Base-by-base conservation (phyloP, 2,797 vertebrate species). In the Fistularia commersonii region DNA sequence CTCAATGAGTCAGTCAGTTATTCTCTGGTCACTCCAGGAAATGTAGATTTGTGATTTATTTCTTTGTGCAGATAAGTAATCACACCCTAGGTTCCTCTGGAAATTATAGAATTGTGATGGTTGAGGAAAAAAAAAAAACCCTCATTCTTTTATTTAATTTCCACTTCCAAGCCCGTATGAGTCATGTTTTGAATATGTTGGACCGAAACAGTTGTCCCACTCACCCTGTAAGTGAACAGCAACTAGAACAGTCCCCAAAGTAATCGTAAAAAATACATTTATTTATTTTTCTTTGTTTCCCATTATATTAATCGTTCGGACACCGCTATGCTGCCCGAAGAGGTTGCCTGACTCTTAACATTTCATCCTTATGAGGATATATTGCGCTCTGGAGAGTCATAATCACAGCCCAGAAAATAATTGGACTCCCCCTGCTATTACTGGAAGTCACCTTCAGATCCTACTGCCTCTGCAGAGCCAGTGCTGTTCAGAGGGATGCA, bases 401-500 rank as follows among this genome's bases (percentile, higher is more conserved):
- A 51, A 56, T 34, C n/a, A n/a, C 8, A 10, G 36, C 13, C 38
- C 23, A 55, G 47, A 36, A 45, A 54, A 55, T 43, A 48, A 61
- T 44, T 33, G 41, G 51, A 15, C 38, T 23, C 58, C 36, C 23
- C 11, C 8, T 44, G 10, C 10, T 15, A 23, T 61, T 10, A 15
- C 8, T 23, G 32, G 35, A 40, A 36, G 32, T 43, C 33, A 33
- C 44, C 12, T 55, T 57, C 40, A 38, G 14, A 50, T 41, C 32
- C 45, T 8, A 6, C 39, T 32, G 39, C 41, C 41, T 41, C 35
- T n/a, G n/a, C 38, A 12, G 32, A 56, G 48, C 48, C 13, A 23
- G 43, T 43, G 14, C 8, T 39, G 6, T 43, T 38, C n/a, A 34
- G 38, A 51, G 12, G 32, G 44, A 47, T 15, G 34, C 13, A 41